A percentile compares a stretch with the other conserved stretches of the same genome.
Conservation (phyloP, 2,888 invertebrate species). For the Parochlus steinenii region DNA sequence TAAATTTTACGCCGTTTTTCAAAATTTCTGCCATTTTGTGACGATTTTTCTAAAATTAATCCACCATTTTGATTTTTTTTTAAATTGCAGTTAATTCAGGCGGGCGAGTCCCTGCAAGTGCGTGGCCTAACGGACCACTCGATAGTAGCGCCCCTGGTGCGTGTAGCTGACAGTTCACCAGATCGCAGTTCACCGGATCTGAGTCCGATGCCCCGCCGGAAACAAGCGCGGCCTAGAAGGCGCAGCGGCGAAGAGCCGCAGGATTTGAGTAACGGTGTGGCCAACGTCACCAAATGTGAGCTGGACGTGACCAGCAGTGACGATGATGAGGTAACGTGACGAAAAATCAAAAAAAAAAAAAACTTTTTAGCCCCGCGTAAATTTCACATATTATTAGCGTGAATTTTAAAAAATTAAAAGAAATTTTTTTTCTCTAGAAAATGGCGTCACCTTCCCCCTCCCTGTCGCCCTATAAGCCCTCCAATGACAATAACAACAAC, state of each 20-base stretch:
- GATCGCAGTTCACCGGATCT: constrained; percentile 23
- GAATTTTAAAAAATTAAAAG: too few species aligned
- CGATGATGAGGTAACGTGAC: constrained; percentile 24
- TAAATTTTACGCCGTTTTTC: too few species aligned
- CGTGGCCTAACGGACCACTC: constrained; percentile 55
- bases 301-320: constrained; percentile 1
- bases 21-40: too few species aligned
- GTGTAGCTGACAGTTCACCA: constrained; percentile 26
- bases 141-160: constrained; percentile 31
- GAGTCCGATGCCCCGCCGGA: constrained; percentile 68
- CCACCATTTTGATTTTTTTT: too few species aligned
- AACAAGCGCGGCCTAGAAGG: constrained; percentile 70
- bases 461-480: too few species aligned
- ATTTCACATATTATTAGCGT: too few species aligned
- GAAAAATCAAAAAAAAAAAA: too few species aligned
- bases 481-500: too few species aligned
- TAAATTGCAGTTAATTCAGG: constrained; percentile 61
- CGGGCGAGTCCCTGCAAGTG: constrained; percentile 74
- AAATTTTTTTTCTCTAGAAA: too few species aligned
- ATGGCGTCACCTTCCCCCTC: too few species aligned
- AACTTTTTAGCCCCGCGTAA: too few species aligned
- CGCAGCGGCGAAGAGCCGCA: constrained; percentile 56
- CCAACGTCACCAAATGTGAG: constrained; percentile 24
- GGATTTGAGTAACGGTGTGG: constrained; percentile 27
- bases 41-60: too few species aligned